Conservation (phyloP, 2,113 vertebrate species). For the Daboia siamensis region DNA sequence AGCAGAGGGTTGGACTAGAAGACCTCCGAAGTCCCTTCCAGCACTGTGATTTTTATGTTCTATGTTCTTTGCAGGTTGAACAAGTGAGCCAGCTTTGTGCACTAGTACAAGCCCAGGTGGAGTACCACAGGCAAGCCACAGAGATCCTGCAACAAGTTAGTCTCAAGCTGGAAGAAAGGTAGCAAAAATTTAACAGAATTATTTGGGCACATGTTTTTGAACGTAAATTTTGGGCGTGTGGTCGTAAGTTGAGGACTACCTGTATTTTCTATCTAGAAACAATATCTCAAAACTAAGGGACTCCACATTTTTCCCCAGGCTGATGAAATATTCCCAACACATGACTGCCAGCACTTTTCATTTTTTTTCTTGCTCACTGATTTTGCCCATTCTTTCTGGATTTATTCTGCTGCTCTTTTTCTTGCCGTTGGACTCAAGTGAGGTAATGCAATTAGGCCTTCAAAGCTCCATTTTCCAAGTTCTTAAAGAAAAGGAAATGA, state of each 20-base stretch:
- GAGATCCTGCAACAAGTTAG: constrained; percentile 92
- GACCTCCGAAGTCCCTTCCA: not conserved
- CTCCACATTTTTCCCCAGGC: not conserved
- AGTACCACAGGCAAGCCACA: constrained; percentile 90
- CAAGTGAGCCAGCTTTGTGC: constrained; percentile 97
- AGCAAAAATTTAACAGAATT: constrained; percentile 8
- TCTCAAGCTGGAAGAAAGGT: constrained; percentile 91
- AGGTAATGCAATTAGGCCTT: not conserved
- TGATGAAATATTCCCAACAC: not conserved
- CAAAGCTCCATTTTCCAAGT: not conserved
- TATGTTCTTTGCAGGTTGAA: constrained; percentile 80
- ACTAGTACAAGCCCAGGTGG: constrained; percentile 93
- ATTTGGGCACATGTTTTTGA: not conserved
- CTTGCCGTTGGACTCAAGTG: not conserved
- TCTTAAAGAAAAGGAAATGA: not conserved
- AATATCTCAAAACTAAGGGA: not conserved
- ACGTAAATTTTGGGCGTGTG: not conserved
- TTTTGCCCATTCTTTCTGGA: not conserved
- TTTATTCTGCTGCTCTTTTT: not conserved
- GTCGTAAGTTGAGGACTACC: not conserved
- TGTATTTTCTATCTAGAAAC: not conserved
- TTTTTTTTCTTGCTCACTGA: not conserved
- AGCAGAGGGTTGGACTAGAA: not conserved
- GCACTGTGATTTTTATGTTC: not conserved
- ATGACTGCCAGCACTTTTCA: not conserved